Evolutionary conservation across 64 coral and sea anemone species (phyloP).

Genomic region (Montipora efflorescens): DNA sequence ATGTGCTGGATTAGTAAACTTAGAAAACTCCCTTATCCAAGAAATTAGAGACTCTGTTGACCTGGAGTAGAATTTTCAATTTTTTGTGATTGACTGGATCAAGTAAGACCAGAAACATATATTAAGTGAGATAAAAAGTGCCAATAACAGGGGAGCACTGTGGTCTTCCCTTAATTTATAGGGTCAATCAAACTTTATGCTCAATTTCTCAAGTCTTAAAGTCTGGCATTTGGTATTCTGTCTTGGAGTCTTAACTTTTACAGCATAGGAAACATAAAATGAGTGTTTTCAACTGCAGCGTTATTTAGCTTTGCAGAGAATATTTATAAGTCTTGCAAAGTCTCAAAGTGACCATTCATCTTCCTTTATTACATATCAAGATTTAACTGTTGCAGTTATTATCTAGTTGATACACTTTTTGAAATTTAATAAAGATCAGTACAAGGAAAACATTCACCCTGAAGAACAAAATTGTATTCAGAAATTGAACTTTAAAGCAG

Average conservation of each 20-base stretch:
- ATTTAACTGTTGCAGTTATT: slow-evolving; percentile 7
- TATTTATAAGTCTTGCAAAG: too few relatives aligned
- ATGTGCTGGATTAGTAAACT: slow-evolving; percentile 51
- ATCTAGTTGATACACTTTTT: slow-evolving; percentile 14
- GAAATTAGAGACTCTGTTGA: slow-evolving; percentile 44
- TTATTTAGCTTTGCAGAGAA: too few relatives aligned
- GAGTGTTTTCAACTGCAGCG: background rate
- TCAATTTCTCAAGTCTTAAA: slow-evolving; percentile 5
- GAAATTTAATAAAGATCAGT: slow-evolving; percentile 16
- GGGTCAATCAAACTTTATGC: background rate
- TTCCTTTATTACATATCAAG: background rate
- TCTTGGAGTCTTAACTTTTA: background rate
- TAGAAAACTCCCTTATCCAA: slow-evolving; percentile 48
- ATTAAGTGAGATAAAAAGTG: background rate
- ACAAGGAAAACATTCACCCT: background rate
- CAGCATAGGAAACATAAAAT: slow-evolving; percentile 11
- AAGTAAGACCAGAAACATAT: background rate
- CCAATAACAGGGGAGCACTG: background rate
- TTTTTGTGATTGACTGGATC: slow-evolving; percentile 4
- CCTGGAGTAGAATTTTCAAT: slow-evolving; percentile 21
- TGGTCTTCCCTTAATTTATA: too few relatives aligned
- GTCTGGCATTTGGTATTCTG: slow-evolving; percentile 11
- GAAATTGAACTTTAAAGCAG: background rate
- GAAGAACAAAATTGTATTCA: slow-evolving; percentile 12
- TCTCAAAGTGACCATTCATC: too few relatives aligned